Conservation (phyloP, 2,113 vertebrate species). For the Collichthys lucidus region DNA sequence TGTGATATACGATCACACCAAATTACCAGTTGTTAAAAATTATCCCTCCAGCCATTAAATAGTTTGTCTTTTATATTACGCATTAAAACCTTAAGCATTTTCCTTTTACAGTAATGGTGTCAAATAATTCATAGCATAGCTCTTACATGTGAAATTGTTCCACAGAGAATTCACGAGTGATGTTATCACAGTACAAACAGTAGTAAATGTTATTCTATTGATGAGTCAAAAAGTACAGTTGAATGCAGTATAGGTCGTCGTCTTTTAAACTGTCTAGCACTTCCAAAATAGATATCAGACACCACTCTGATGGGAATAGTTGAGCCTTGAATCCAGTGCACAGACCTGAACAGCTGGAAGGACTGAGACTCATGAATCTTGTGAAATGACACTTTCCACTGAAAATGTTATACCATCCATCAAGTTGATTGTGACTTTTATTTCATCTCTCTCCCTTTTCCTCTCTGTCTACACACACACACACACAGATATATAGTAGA, state of each 20-base stretch:
- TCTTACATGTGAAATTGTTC: not conserved
- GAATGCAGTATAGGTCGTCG: constrained; percentile 19
- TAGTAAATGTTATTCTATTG: not conserved
- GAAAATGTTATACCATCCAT: constrained; percentile 58
- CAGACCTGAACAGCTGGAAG: constrained; percentile 49
- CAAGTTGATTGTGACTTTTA: constrained; percentile 72
- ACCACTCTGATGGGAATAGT: constrained; percentile 1
- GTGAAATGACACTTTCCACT: constrained; percentile 52
- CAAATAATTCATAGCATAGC: no score
- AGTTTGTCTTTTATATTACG: constrained; percentile 19
- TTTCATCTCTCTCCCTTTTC: constrained; percentile 48
- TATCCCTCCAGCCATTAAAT: constrained; percentile 30
- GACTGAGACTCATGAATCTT: constrained; percentile 49
- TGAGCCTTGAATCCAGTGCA: constrained; percentile 45
- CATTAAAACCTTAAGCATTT: constrained; percentile 15
- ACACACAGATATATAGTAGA: constrained; percentile 18
- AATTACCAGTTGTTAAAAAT: constrained; percentile 35
- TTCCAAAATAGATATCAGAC: constrained; percentile 18
- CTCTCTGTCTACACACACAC: constrained; percentile 3
- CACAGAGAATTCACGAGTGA: not conserved
- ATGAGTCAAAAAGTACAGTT: constrained; percentile 3
- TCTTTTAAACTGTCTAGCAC: constrained; percentile 19
- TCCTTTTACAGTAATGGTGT: not conserved
- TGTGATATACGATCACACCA: constrained; percentile 46
- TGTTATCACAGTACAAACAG: not conserved